phyloP scores from a whole-genome alignment of 2,797 vertebrate species.

The Apogon talboti region DNA sequence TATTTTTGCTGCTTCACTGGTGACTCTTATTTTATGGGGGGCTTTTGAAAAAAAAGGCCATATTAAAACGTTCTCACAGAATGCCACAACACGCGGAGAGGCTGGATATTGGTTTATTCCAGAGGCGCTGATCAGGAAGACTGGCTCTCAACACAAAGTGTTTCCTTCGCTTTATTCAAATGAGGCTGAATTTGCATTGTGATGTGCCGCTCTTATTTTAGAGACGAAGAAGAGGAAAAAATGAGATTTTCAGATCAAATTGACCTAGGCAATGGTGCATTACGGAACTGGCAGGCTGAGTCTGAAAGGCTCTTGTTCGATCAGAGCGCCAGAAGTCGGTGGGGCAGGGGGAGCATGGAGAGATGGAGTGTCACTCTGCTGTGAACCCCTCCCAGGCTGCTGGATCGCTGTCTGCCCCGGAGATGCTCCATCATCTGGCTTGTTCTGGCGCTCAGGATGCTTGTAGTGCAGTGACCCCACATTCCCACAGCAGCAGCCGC shows the following conservation, averaged over 20 bases:
- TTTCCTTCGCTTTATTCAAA: slow-evolving; percentile 99
- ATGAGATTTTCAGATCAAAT: slow-evolving; percentile 99
- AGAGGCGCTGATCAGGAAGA: slow-evolving; percentile 99
- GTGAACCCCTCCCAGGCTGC: slow-evolving; percentile 78
- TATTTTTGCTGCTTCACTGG: slow-evolving; percentile 99
- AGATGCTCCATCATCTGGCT: slow-evolving; percentile 70
- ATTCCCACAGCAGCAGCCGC: slow-evolving; percentile 49
- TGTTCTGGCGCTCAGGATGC: slow-evolving; percentile 62
- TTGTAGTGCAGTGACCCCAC: slow-evolving; percentile 78
- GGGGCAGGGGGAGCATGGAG: slow-evolving; percentile 80
- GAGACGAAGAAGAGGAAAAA: slow-evolving; percentile 92
- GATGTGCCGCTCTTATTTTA: slow-evolving; percentile 99
- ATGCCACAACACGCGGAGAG: slow-evolving; percentile 98
- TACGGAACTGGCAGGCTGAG: slow-evolving; percentile 98
- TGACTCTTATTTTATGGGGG: slow-evolving; percentile 96
- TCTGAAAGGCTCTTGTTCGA: slow-evolving; percentile 98
- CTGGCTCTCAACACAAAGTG: slow-evolving; percentile 99
- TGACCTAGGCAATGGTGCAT: slow-evolving; percentile 99
- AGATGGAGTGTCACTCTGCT: slow-evolving; percentile 87
- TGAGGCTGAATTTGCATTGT: slow-evolving; percentile 99
- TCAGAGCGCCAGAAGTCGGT: slow-evolving; percentile 90
- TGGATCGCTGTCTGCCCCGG: slow-evolving; percentile 66
- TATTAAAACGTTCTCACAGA: slow-evolving; percentile 97
- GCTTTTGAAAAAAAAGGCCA: slow-evolving; percentile 90
- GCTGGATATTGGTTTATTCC: slow-evolving; percentile 99